phyloP scores from a whole-genome alignment of 2,797 vertebrate species.

The Geotrypetes seraphini region DNA sequence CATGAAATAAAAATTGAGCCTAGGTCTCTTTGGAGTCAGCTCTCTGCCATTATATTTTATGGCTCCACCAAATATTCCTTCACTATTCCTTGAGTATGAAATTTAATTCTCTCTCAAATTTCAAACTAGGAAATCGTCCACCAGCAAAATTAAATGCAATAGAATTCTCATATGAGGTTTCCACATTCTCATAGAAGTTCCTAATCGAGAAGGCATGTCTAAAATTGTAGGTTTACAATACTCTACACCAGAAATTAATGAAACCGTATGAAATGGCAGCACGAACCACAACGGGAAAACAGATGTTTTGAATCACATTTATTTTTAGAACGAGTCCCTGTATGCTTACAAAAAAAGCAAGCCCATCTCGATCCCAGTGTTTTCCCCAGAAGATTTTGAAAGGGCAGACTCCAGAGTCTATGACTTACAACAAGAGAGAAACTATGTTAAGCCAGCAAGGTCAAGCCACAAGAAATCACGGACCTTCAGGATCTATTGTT shows the following conservation, averaged over 20 bases:
- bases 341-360: slow-evolving; percentile 32
- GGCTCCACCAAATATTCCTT: no score
- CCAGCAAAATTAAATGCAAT: slow-evolving; percentile 24
- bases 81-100: slow-evolving; percentile 4
- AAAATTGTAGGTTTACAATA: slow-evolving; percentile 13
- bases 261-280: slow-evolving; percentile 22
- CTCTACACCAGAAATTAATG: slow-evolving; percentile 41
- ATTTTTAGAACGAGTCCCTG: slow-evolving; percentile 39
- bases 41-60: no score
- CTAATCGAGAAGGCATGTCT: slow-evolving; percentile 25
- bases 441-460: slow-evolving; percentile 13
- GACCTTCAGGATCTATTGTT: slow-evolving; percentile 2
- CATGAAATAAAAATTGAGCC: no score
- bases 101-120: slow-evolving; percentile 12
- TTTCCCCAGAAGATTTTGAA: slow-evolving; percentile 24
- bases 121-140: slow-evolving; percentile 23
- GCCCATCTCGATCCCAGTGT: slow-evolving; percentile 25
- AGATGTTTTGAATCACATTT: slow-evolving; percentile 38
- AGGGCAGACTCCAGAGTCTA: slow-evolving; percentile 20
- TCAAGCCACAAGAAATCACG: background rate
- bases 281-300: slow-evolving; percentile 39
- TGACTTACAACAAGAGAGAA: slow-evolving; percentile 1
- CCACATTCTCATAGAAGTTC: slow-evolving; percentile 31
- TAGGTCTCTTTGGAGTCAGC: no score
- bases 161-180: slow-evolving; percentile 16